Evolutionary conservation across 2,113 vertebrate species (phyloP), one percentile per base, ranked within the genome.

Genomic region (Indicator indicator): DNA sequence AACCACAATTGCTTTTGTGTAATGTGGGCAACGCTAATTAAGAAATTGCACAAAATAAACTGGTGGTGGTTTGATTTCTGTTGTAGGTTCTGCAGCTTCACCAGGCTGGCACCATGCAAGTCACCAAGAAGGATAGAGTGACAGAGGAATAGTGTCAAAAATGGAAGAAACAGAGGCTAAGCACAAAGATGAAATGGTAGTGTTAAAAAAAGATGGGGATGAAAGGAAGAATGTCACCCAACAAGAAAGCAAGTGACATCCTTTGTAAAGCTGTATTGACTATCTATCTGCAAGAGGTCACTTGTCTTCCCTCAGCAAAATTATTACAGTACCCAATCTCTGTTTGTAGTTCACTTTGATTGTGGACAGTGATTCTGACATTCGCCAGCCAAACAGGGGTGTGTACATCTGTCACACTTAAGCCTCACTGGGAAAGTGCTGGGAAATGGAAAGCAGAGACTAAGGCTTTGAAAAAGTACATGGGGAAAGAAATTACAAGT

Each of bases 191-290:
- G 73, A 94, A 91, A 73, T 42, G 32, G 4, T 27, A 70, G 69
- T 84, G 60, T 59, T 89, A 71, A 44, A 21, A 76, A 85, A 87
- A 60, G 27, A 54, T 56, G 40, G 46, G n/a, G 17, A 24, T 64
- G 56, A 76, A 63, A 72, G 24, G 27, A 86, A 52, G 32, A 73
- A 91, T 60, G 67, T 88, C 88, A 74, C 75, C 42, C 56, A 71
- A 78, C 46, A 93, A 80, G 38, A 50, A 55, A 87, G 44, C 0
- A 0, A 74, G 69, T 60, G 46, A 77, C 60, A 54, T 68, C 26
- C 18, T 88, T 77, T 54, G 28, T 80, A 88, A 85, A 94, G 87
- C 59, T 76, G 30, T 78, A 88, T 79, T 88, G 82, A 83, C 71
- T 79, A 20, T 11, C 64, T 86, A 84, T 80, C 89, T 7, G 2